Evolutionary conservation across 2,797 vertebrate species (phyloP).

Genomic region (Spea hammondii): DNA sequence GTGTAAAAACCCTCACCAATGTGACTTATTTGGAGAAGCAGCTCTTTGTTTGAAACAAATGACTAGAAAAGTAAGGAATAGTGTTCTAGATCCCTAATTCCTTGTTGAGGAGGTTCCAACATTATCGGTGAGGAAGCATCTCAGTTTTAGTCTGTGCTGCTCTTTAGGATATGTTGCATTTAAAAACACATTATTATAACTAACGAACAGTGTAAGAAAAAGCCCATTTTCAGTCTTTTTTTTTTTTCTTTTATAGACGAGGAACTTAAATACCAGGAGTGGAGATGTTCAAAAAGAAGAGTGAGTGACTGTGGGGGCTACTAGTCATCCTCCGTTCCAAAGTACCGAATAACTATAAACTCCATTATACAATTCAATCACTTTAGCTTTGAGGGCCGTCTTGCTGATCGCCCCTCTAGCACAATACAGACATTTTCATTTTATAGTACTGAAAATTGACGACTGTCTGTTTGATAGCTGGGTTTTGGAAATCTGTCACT

Average conservation of each 20-base stretch:
- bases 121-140: too few relatives aligned
- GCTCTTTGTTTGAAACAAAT: too few relatives aligned
- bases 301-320: background rate
- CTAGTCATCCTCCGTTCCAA: background rate
- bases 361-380: too few relatives aligned
- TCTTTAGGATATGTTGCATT: too few relatives aligned
- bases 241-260: background rate
- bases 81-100: too few relatives aligned
- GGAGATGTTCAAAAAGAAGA: slow-evolving; percentile 42
- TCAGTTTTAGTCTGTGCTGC: too few relatives aligned
- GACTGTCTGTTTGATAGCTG: background rate
- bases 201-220: too few relatives aligned
- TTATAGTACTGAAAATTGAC: background rate
- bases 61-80: slow-evolving; percentile 22
- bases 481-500: background rate
- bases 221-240: too few relatives aligned
- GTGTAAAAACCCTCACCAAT: too few relatives aligned
- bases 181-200: too few relatives aligned
- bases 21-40: background rate
- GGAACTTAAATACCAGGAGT: background rate
- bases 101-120: too few relatives aligned
- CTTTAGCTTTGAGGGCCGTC: too few relatives aligned
- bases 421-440: background rate
- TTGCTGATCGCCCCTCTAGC: background rate
- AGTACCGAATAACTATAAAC: background rate